phyloP scores from a whole-genome alignment of 2,113 vertebrate species.

The Perca schrenkii region DNA sequence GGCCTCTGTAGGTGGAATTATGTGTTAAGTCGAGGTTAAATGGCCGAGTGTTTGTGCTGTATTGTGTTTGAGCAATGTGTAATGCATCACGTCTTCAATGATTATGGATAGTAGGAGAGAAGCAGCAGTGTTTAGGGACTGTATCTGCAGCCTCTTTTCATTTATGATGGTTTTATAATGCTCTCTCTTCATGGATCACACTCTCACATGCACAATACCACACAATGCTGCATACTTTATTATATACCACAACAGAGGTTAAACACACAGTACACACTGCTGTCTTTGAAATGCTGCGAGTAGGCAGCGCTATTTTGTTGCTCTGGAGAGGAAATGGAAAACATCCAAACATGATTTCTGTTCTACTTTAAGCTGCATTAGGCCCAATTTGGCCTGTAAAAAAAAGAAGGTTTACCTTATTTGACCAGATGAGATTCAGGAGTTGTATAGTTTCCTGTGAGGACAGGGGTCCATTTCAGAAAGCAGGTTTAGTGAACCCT shows the following conservation, averaged over 20 bases:
- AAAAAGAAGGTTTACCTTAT: background rate
- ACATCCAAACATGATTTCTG: constrained; percentile 10
- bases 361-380: constrained; percentile 34
- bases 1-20: constrained; percentile 50
- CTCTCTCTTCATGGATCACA: constrained; percentile 75
- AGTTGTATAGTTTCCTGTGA: background rate
- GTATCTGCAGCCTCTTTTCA: constrained; percentile 68
- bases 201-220: constrained; percentile 55
- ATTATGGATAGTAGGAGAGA: constrained; percentile 59
- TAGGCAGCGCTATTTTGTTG: constrained; percentile 13
- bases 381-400: constrained; percentile 7
- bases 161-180: constrained; percentile 73
- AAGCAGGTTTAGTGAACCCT: no score
- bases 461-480: background rate
- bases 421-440: background rate
- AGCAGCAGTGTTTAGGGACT: constrained; percentile 61
- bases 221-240: constrained; percentile 65
- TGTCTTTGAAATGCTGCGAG: constrained; percentile 53
- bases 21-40: constrained; percentile 69
- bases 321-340: constrained; percentile 31
- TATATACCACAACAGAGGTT: constrained; percentile 68
- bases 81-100: constrained; percentile 54
- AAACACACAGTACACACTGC: constrained; percentile 48
- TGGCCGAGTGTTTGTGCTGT: constrained; percentile 43
- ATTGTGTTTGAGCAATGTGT: constrained; percentile 40